Evolutionary conservation across 92 coral and sea anemone genomes (phyloP).

Genomic region (Zoanthus solanderi): DNA sequence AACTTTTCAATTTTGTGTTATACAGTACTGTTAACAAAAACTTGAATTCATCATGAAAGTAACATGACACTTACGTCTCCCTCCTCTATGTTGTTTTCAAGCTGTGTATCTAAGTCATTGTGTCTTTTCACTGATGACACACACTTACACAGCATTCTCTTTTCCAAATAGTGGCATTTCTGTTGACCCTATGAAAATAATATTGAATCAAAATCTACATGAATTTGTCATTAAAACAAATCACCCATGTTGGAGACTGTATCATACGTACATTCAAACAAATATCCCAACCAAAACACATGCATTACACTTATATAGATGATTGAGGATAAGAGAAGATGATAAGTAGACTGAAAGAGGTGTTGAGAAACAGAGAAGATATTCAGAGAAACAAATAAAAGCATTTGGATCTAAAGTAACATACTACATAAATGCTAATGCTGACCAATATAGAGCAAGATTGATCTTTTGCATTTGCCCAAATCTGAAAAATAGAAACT

Average conservation of each 20-base stretch:
- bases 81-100: neutral
- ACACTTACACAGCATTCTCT: constrained; percentile 6
- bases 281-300: neutral
- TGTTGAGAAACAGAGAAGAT: too few relatives aligned
- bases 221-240: neutral
- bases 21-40: neutral
- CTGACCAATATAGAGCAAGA: too few relatives aligned
- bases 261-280: neutral
- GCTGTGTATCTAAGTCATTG: neutral
- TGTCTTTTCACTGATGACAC: constrained; percentile 2
- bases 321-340: too few relatives aligned
- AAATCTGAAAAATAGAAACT: too few relatives aligned
- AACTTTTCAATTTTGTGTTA: neutral
- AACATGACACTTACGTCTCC: constrained; percentile 8
- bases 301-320: too few relatives aligned
- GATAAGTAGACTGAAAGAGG: too few relatives aligned
- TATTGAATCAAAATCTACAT: neutral
- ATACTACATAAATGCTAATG: too few relatives aligned
- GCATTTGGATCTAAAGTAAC: too few relatives aligned
- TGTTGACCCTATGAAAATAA: constrained; percentile 1
- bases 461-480: too few relatives aligned
- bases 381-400: too few relatives aligned
- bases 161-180: constrained; percentile 23
- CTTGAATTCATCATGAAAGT: neutral
- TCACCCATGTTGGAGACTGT: neutral